Evolutionary conservation across 2,113 vertebrate genomes (phyloP).

Genomic region (Sinocyclocheilus maitianheensis): DNA sequence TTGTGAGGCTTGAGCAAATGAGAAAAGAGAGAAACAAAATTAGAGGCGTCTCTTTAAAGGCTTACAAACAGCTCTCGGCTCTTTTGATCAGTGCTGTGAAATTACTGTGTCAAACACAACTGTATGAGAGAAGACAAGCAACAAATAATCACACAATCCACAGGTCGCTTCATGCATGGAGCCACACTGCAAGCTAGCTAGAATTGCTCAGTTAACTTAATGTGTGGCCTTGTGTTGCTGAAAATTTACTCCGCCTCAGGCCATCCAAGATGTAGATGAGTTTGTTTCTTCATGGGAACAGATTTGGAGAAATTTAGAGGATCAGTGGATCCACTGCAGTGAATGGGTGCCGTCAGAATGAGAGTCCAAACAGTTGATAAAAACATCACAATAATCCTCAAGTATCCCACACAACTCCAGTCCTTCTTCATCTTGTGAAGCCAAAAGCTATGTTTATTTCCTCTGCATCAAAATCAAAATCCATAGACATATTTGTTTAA

Average conservation of each 20-base stretch:
- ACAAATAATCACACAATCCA: not conserved
- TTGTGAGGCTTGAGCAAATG: conserved; percentile 18
- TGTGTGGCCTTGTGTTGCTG: not conserved
- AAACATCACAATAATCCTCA: too few species aligned
- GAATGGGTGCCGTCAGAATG: not conserved
- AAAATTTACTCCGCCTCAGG: not conserved
- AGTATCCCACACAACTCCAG: too few species aligned
- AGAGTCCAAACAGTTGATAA: too few species aligned
- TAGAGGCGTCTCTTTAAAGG: not conserved
- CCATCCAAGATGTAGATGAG: not conserved
- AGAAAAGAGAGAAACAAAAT: conserved; percentile 26
- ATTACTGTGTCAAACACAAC: conserved; percentile 1
- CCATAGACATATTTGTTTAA: too few species aligned
- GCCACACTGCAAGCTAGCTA: not conserved
- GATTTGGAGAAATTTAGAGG: not conserved
- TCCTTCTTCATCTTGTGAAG: too few species aligned
- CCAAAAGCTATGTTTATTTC: too few species aligned
- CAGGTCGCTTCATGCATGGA: not conserved
- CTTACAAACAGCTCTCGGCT: conserved; percentile 19
- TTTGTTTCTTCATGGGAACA: not conserved
- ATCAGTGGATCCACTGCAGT: not conserved
- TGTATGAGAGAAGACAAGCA: not conserved
- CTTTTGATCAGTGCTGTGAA: conserved; percentile 22
- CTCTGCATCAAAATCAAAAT: too few species aligned
- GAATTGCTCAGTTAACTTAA: not conserved